These are phyloP conservation scores for Mystacides longicornis DNA, from an alignment of 2,888 invertebrate genomes.

Conservation along the genomic window DNA sequence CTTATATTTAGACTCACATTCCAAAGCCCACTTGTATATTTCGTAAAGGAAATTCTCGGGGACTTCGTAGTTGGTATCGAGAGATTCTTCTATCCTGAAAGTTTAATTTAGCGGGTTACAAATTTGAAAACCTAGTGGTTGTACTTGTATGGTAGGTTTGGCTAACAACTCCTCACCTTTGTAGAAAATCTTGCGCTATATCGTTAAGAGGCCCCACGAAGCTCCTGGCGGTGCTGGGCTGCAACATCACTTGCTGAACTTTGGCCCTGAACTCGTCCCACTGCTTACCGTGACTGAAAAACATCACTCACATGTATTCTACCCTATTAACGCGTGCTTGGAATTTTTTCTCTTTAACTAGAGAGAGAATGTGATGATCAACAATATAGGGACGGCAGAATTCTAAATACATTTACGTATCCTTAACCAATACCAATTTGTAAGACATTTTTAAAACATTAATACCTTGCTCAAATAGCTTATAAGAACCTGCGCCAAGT, in stretches of 20 bases:
- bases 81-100: constrained; percentile 56
- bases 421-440: too few species aligned
- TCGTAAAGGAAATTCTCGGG: constrained; percentile 63
- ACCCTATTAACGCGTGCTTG: too few species aligned
- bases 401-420: too few species aligned
- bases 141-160: too few species aligned
- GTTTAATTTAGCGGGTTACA: neutral
- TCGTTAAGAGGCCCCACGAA: constrained; percentile 66
- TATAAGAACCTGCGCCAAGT: too few species aligned
- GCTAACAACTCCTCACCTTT: constrained; percentile 56
- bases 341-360: too few species aligned
- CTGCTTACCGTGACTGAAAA: constrained; percentile 69
- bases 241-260: constrained; percentile 76
- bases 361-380: too few species aligned
- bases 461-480: too few species aligned
- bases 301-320: too few species aligned
- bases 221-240: constrained; percentile 69
- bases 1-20: constrained; percentile 54
- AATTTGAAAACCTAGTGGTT: too few species aligned
- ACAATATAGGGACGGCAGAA: too few species aligned
- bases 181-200: constrained; percentile 70
- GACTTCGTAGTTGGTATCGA: constrained; percentile 53
- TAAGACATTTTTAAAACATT: too few species aligned
- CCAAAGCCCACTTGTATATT: constrained; percentile 73
- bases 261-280: constrained; percentile 81